Conservation (phyloP, 2,113 vertebrate species). For the Thalassarche chlororhynchos region DNA sequence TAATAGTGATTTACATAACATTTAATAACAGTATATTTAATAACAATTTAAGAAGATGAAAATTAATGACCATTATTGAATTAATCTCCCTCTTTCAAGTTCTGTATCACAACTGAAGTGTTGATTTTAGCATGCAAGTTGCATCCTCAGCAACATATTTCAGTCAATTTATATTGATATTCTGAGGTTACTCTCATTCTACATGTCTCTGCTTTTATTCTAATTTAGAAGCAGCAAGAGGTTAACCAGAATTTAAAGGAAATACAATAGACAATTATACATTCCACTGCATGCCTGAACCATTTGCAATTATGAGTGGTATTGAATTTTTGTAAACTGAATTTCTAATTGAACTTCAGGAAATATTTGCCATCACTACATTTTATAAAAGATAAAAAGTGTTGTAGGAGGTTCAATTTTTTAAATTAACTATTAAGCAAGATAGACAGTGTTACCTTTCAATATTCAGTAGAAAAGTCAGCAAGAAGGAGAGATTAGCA, state of each 20-base stretch:
- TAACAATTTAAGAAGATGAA: neutral
- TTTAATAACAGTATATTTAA: neutral
- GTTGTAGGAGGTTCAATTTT: neutral
- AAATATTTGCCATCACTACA: neutral
- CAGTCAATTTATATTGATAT: constrained; percentile 26
- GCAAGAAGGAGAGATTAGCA: neutral
- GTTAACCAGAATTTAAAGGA: constrained; percentile 38
- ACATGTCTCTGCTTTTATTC: constrained; percentile 7
- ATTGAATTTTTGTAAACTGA: constrained; percentile 21
- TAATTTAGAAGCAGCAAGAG: neutral
- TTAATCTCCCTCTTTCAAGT: neutral
- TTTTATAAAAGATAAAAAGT: neutral
- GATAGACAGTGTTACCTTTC: neutral
- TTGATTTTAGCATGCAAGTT: constrained; percentile 11
- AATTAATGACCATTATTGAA: constrained; percentile 7
- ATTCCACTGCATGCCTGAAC: neutral
- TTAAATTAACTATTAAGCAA: neutral
- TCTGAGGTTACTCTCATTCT: neutral
- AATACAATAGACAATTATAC: constrained; percentile 14
- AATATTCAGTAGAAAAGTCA: neutral
- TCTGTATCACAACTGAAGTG: neutral
- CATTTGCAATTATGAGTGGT: constrained; percentile 2
- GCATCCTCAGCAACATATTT: constrained; percentile 18
- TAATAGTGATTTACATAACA: neutral
- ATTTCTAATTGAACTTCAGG: constrained; percentile 24